Base-by-base conservation (phyloP, 2,113 vertebrate species). In the Numenius arquata region DNA sequence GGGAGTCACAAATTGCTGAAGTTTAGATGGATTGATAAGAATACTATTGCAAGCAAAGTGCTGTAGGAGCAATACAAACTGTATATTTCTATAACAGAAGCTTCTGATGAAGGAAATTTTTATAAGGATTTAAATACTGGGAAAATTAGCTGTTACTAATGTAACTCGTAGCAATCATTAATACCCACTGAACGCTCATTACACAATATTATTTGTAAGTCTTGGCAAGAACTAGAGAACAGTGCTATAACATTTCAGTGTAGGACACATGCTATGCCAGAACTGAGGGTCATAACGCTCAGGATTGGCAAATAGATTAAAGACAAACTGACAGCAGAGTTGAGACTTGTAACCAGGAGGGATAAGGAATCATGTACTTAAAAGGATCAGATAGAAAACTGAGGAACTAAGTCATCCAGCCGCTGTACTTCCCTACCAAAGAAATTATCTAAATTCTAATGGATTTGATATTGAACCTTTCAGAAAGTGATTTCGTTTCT, bases 201-300 rank as follows among this genome's bases (percentile, higher is more conserved):
- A 32, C 48, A 27, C 1, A 7, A 11, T 36, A 34, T 48, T 62
- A 41, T 3, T 66, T n/a, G 15, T 62, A 70, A 77, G 45, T 34
- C 61, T 55, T 67, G 50, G 21, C 43, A 68, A 83, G 70, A 89
- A 27, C 23, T 62, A 13, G 27, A 65, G 62, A 76, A 21, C 0
- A 56, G 27, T 15, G 21, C 45, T 41, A 3, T 6, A 34, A 11
- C 34, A 20, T 18, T 43, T 56, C 62, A 68, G 71, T 0, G 8
- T 12, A 63, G 53, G 58, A 56, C 53, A 59, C 0, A 0, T 20
- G 45, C 12, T 2, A 0, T 1, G 3, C 40, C 61, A 73, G 50
- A 77, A 48, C 59, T 19, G 63, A 62, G 68, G 61, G 77, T 55
- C 70, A 9, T n/a, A 68, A 30, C 36, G 48, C 29, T 75, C 62